These are phyloP conservation scores for Alectoris magna DNA, from an alignment of 2,797 vertebrate species.

Conservation along the genomic window DNA sequence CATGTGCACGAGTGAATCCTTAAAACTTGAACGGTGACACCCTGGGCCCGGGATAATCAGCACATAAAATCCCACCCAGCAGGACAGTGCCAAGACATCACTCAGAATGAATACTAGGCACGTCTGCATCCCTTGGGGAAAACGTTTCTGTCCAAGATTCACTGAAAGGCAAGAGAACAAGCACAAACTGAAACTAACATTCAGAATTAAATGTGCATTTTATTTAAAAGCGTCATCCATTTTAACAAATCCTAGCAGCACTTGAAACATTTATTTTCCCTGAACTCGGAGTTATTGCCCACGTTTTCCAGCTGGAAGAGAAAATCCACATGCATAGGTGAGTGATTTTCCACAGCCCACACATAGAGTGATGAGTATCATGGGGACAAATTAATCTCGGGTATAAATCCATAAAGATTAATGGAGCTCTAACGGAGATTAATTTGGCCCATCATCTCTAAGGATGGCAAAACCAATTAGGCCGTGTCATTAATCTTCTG, in stretches of 20 bases:
- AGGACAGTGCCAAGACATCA: background rate
- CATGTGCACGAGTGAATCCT: background rate
- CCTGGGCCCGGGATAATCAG: background rate
- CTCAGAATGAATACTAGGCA: background rate
- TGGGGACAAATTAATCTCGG: constrained; percentile 63
- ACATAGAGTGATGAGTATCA: constrained; percentile 59
- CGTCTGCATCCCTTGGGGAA: background rate
- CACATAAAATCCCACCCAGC: background rate
- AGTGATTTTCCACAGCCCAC: constrained; percentile 65
- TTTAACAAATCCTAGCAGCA: background rate
- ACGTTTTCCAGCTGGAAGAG: background rate
- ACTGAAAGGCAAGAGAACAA: background rate
- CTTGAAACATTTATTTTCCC: background rate
- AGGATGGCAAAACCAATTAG: constrained; percentile 69
- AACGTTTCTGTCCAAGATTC: background rate
- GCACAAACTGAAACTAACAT: background rate
- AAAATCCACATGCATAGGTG: constrained; percentile 13
- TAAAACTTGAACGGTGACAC: background rate
- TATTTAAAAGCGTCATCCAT: background rate
- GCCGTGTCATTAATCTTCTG: constrained; percentile 64
- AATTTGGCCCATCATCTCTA: constrained; percentile 69
- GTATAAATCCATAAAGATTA: constrained; percentile 71
- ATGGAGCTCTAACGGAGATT: constrained; percentile 59
- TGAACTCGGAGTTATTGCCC: background rate
- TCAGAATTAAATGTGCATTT: background rate